phyloP scores from a whole-genome alignment of 2,113 vertebrate genomes.

The Larimichthys crocea region DNA sequence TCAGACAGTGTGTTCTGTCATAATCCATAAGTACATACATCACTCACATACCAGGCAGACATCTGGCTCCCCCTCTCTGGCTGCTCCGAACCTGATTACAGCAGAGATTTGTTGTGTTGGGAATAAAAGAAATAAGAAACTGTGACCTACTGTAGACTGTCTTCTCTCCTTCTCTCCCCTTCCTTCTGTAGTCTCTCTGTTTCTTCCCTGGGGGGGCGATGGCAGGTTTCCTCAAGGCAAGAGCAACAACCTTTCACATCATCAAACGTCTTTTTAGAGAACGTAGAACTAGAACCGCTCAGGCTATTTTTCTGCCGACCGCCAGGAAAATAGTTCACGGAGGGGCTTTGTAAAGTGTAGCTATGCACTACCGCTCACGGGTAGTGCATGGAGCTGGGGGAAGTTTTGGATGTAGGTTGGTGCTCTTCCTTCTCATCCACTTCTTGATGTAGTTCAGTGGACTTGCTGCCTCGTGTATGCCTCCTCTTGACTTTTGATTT shows the following conservation, averaged over 20 bases:
- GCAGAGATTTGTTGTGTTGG: conserved; percentile 44
- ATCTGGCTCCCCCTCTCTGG: conserved; percentile 50
- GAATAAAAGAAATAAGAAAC: conserved; percentile 14
- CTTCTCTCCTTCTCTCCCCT: conserved; percentile 44
- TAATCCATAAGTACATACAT: background rate
- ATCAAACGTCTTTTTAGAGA: conserved; percentile 48
- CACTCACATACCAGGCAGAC: conserved; percentile 61
- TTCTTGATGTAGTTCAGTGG: conserved; percentile 21
- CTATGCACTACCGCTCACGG: conserved; percentile 44
- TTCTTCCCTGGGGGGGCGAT: conserved; percentile 81
- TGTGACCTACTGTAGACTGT: conserved; percentile 58
- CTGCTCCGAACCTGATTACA: conserved; percentile 47
- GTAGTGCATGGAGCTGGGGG: conserved; percentile 55
- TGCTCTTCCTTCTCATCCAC: conserved; percentile 71
- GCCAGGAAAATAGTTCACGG: conserved; percentile 73
- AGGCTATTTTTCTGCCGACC: conserved; percentile 71
- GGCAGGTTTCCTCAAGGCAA: conserved; percentile 83
- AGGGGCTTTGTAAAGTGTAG: conserved; percentile 43
- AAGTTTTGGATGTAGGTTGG: conserved; percentile 66
- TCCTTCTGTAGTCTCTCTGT: conserved; percentile 75
- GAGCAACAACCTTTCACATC: conserved; percentile 76
- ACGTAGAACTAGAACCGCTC: conserved; percentile 44
- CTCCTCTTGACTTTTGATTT: conserved; percentile 24
- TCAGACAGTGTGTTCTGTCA: conserved; percentile 15
- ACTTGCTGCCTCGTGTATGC: conserved; percentile 62